Conservation (phyloP, 2,888 invertebrate species). For the Orthosia cruda region DNA sequence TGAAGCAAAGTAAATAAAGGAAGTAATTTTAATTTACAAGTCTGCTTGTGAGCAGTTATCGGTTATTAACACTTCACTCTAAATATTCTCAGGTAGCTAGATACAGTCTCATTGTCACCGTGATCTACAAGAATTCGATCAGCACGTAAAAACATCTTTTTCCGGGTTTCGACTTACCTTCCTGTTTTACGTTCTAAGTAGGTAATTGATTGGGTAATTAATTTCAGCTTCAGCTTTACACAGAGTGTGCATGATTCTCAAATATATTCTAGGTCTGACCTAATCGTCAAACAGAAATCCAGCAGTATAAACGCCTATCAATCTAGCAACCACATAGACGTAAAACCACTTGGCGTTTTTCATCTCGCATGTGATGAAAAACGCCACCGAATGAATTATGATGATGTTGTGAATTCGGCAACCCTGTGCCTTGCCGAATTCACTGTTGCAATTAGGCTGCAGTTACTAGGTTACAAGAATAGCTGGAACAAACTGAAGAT, state of each 20-base stretch:
- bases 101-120: neutral
- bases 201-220: neutral
- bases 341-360: no score
- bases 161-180: constrained; percentile 14
- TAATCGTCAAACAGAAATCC: neutral
- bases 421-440: no score
- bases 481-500: neutral
- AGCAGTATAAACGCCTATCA: no score
- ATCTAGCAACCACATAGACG: no score
- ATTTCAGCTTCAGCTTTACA: neutral
- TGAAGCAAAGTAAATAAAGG: constrained; percentile 6
- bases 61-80: neutral
- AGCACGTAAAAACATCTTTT: neutral
- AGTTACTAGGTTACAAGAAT: neutral
- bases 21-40: neutral
- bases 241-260: neutral
- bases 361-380: no score
- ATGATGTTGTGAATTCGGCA: no score
- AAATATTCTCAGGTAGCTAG: neutral
- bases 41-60: neutral
- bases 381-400: no score
- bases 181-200: neutral
- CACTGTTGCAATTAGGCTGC: no score
- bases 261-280: neutral
- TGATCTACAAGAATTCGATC: constrained; percentile 1